A percentile compares a stretch with the other conserved stretches of the same genome.
These are phyloP conservation scores for Caenorhabditis drosophilae DNA, from an alignment of 2,888 invertebrate genomes.

Conservation along the genomic window DNA sequence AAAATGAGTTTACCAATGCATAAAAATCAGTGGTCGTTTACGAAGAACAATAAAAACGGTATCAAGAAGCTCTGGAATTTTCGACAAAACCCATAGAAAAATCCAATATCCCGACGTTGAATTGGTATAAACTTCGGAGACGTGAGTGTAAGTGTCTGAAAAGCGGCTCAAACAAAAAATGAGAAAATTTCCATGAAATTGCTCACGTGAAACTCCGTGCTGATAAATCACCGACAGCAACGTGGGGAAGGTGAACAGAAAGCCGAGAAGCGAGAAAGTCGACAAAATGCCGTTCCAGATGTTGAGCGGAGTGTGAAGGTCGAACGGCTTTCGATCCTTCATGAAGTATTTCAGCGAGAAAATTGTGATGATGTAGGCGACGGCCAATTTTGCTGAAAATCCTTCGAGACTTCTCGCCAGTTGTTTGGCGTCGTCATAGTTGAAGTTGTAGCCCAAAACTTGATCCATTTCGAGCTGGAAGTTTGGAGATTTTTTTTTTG, in stretches of 20 bases:
- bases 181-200: slow-evolving; percentile 1
- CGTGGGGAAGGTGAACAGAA: slow-evolving; percentile 52
- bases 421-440: slow-evolving; percentile 55
- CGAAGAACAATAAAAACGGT: slow-evolving; percentile 65
- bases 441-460: slow-evolving; percentile 46
- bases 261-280: slow-evolving; percentile 41
- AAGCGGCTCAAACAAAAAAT: slow-evolving; percentile 4
- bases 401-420: slow-evolving; percentile 55
- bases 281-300: slow-evolving; percentile 48
- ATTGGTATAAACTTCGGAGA: slow-evolving; percentile 57
- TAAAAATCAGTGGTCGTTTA: slow-evolving; percentile 63
- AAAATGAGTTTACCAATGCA: slow-evolving; percentile 43
- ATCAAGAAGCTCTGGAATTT: slow-evolving; percentile 65
- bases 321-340: slow-evolving; percentile 49
- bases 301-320: slow-evolving; percentile 40
- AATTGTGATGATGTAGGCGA: slow-evolving; percentile 39
- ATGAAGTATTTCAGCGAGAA: slow-evolving; percentile 47
- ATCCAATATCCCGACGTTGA: slow-evolving; percentile 61
- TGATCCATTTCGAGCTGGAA: slow-evolving; percentile 15
- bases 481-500: background rate
- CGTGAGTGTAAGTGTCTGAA: slow-evolving; percentile 60
- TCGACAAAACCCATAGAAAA: slow-evolving; percentile 64
- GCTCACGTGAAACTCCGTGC: slow-evolving; percentile 54
- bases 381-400: slow-evolving; percentile 44
- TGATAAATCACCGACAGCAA: slow-evolving; percentile 47